phyloP scores from a whole-genome alignment of 2,888 invertebrate genomes.

The Papilio gigon region DNA sequence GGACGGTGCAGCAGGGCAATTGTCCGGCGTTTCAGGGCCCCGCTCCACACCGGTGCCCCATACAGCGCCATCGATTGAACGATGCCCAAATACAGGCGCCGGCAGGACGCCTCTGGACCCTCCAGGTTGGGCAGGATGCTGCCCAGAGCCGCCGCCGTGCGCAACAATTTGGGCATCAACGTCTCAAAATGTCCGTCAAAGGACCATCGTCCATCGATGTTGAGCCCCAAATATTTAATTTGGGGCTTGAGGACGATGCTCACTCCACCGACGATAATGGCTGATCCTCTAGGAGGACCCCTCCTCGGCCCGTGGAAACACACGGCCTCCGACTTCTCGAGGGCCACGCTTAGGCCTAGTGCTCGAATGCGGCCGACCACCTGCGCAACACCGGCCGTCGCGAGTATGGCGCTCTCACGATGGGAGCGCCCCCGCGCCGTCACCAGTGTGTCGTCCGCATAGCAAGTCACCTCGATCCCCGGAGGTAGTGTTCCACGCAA shows the following conservation, averaged over 20 bases:
- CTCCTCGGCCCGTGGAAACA: background rate
- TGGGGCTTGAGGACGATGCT: background rate
- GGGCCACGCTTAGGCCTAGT: background rate
- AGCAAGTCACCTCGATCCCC: conserved; percentile 6
- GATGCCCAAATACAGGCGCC: background rate
- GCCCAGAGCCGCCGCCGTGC: background rate
- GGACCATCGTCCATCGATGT: background rate
- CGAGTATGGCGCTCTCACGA: too few relatives aligned
- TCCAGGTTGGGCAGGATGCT: background rate
- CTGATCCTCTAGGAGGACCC: background rate
- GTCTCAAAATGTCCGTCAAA: background rate
- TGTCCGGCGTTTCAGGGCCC: background rate
- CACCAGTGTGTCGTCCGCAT: conserved; percentile 5
- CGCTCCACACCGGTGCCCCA: background rate
- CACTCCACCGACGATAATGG: background rate
- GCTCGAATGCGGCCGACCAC: background rate
- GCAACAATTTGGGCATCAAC: background rate
- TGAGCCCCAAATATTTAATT: background rate
- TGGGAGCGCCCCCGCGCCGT: background rate
- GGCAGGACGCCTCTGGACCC: background rate
- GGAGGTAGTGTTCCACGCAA: background rate
- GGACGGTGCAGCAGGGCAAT: background rate
- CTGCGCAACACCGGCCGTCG: too few relatives aligned
- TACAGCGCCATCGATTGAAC: background rate
- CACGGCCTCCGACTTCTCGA: background rate